Conservation (phyloP, 2,888 invertebrate species). For the Chrysolina americana region DNA sequence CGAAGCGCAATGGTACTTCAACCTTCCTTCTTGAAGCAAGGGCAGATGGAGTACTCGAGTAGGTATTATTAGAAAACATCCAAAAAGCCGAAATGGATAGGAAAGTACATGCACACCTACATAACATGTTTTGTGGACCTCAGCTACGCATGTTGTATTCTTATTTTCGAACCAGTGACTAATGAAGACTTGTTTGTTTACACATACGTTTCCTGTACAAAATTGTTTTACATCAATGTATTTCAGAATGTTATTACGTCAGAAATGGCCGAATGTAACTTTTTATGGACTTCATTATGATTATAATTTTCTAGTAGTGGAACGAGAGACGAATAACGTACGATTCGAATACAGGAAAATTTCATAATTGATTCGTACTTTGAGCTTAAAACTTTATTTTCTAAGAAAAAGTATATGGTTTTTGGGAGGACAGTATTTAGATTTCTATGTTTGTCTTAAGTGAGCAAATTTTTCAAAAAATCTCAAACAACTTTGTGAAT, state of each 20-base stretch:
- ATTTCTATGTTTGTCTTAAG: no score
- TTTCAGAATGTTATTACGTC: conserved; percentile 19
- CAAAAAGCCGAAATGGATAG: not conserved
- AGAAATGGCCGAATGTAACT: conserved; percentile 14
- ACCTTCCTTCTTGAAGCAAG: no score
- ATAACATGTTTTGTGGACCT: not conserved
- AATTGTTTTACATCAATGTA: conserved; percentile 23
- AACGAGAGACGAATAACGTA: conserved; percentile 6
- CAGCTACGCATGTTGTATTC: not conserved
- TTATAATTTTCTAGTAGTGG: not conserved
- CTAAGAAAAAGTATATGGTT: no score
- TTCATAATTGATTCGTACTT: not conserved
- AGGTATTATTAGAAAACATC: not conserved
- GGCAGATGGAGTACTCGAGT: no score
- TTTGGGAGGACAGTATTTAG: no score
- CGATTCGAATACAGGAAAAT: not conserved
- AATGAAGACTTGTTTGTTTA: conserved; percentile 20
- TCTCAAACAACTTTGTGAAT: no score
- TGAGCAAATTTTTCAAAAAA: no score
- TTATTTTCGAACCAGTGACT: conserved; percentile 13
- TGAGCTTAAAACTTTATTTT: no score
- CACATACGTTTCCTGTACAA: conserved; percentile 15
- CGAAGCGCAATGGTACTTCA: no score
- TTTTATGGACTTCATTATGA: conserved; percentile 27
- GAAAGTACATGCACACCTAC: not conserved